A percentile compares a stretch with the other conserved stretches of the same genome.
These are phyloP conservation scores for Montipora capricornis DNA, from an alignment of 64 coral and sea anemone species.

Conservation along the genomic window DNA sequence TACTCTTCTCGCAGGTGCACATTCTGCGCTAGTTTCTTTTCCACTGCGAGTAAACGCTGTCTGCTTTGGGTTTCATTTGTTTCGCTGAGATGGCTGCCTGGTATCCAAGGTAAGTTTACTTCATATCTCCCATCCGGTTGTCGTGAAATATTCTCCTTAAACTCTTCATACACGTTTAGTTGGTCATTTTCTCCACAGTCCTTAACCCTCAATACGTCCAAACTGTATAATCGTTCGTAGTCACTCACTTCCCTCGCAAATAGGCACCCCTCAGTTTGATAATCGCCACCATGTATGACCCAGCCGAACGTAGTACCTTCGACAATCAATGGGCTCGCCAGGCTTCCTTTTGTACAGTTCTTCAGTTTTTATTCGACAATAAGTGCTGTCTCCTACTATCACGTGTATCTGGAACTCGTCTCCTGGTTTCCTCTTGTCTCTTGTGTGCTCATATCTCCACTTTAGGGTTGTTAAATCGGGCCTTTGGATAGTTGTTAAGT, in stretches of 20 bases:
- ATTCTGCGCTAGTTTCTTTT: background rate
- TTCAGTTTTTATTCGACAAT: slow-evolving; percentile 53
- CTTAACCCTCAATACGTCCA: background rate
- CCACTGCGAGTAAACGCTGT: slow-evolving; percentile 11
- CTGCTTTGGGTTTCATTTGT: slow-evolving; percentile 26
- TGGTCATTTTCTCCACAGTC: background rate
- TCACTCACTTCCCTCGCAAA: slow-evolving; percentile 20
- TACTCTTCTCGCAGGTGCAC: background rate
- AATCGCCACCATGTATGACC: slow-evolving; percentile 31
- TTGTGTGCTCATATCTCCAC: slow-evolving; percentile 19
- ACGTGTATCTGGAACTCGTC: slow-evolving; percentile 48
- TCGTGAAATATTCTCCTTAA: slow-evolving; percentile 9
- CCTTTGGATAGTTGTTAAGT: slow-evolving; percentile 51
- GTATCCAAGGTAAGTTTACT: slow-evolving; percentile 27
- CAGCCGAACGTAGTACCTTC: slow-evolving; percentile 11
- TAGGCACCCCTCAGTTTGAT: background rate
- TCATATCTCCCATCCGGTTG: slow-evolving; percentile 13
- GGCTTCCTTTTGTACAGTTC: slow-evolving; percentile 39
- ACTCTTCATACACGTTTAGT: slow-evolving; percentile 8
- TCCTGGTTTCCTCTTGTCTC: background rate
- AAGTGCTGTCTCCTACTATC: background rate
- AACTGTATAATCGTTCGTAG: slow-evolving; percentile 24
- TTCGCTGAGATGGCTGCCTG: background rate
- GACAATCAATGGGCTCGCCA: background rate
- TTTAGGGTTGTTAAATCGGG: slow-evolving; percentile 19